Evolutionary conservation across 2,113 vertebrate genomes (phyloP).

Genomic region (Penelope pileata): DNA sequence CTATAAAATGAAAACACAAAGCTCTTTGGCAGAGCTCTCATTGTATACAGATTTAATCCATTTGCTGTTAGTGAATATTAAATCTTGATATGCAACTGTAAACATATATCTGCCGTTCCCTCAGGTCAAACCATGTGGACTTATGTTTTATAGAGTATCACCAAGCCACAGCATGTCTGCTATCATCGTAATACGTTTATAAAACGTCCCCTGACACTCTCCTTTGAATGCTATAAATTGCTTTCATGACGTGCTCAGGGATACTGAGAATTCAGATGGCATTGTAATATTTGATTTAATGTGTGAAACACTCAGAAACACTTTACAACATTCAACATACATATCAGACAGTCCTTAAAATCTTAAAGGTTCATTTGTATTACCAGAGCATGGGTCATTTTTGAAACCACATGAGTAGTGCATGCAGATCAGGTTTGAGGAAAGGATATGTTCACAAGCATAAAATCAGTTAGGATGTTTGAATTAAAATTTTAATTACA

Average conservation of each 20-base stretch:
- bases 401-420: background rate
- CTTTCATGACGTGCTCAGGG: background rate
- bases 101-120: background rate
- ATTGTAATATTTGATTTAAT: background rate
- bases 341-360: background rate
- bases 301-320: background rate
- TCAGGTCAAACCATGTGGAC: background rate
- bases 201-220: background rate
- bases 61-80: background rate
- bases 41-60: background rate
- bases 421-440: background rate
- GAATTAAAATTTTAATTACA: background rate
- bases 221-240: background rate
- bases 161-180: background rate
- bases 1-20: background rate
- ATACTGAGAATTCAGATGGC: background rate
- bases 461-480: background rate
- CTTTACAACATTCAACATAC: background rate
- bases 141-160: background rate
- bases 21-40: background rate
- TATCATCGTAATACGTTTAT: constrained; percentile 7
- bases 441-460: background rate
- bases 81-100: background rate
- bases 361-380: background rate
- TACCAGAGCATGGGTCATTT: background rate